These are phyloP conservation scores for Chrysomallon squamiferum DNA, from an alignment of 1,140 invertebrate genomes.

Conservation along the genomic window DNA sequence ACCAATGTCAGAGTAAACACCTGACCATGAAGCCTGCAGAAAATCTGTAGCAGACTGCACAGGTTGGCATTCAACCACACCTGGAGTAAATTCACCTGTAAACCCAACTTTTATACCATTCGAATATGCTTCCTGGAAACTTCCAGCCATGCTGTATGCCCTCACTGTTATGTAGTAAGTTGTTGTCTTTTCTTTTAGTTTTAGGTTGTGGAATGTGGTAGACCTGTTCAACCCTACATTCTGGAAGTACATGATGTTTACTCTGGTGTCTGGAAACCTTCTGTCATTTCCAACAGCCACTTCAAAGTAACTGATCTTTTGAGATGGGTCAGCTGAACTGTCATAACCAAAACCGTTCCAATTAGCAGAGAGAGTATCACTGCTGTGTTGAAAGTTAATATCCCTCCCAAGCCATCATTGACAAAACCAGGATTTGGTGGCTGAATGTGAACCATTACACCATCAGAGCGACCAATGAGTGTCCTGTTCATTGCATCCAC, in stretches of 20 bases:
- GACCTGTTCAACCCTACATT: slow-evolving; percentile 30
- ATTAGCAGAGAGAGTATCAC: slow-evolving; percentile 24
- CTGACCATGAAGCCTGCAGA: slow-evolving; percentile 5
- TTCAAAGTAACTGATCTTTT: slow-evolving; percentile 33
- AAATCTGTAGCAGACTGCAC: slow-evolving; percentile 21
- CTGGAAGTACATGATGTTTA: slow-evolving; percentile 27
- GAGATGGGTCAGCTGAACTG: slow-evolving; percentile 19
- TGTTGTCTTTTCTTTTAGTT: slow-evolving; percentile 28
- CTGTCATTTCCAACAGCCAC: slow-evolving; percentile 32
- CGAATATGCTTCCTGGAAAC: slow-evolving; percentile 26
- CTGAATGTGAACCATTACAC: slow-evolving; percentile 30
- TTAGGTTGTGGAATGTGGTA: slow-evolving; percentile 22
- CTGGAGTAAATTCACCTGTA: slow-evolving; percentile 16
- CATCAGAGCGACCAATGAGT: slow-evolving; percentile 23
- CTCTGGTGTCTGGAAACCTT: slow-evolving; percentile 10
- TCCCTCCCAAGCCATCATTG: slow-evolving; percentile 30
- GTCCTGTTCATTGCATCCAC: slow-evolving; percentile 35
- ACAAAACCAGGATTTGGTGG: slow-evolving; percentile 24
- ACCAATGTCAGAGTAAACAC: not conserved
- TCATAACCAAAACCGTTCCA: slow-evolving; percentile 32
- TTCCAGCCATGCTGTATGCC: slow-evolving; percentile 32
- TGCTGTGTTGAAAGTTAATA: slow-evolving; percentile 25
- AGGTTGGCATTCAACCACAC: slow-evolving; percentile 10
- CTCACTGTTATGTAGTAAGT: slow-evolving; percentile 40
- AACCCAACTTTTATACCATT: slow-evolving; percentile 38